A percentile compares a stretch with the other conserved stretches of the same genome.
Conservation (phyloP, 2,113 vertebrate genomes). For the Apistogramma diplotaenia region DNA sequence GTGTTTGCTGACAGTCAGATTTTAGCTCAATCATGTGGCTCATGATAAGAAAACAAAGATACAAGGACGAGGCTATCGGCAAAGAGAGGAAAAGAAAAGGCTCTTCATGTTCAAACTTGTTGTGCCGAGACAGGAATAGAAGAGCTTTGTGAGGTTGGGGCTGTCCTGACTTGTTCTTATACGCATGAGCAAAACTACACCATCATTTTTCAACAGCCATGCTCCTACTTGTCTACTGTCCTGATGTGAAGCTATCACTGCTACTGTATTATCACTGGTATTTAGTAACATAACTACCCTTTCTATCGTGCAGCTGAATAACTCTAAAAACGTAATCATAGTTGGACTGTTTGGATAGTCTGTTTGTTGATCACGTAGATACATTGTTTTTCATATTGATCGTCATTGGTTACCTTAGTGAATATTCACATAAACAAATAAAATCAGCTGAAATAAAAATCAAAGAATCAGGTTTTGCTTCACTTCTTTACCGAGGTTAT, state of each 20-base stretch:
- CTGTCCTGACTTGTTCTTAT: slow-evolving; percentile 36
- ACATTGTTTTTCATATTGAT: background rate
- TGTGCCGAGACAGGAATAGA: slow-evolving; percentile 24
- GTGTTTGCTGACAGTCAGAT: slow-evolving; percentile 57
- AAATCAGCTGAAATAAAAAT: background rate
- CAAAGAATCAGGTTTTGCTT: background rate
- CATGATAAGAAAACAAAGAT: slow-evolving; percentile 52
- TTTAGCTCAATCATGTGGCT: slow-evolving; percentile 24
- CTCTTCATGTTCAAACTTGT: slow-evolving; percentile 45
- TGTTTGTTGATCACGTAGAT: background rate
- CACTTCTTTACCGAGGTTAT: background rate
- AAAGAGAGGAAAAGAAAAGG: slow-evolving; percentile 25
- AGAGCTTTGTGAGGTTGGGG: slow-evolving; percentile 26
- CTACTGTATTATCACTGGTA: background rate
- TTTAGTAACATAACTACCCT: background rate
- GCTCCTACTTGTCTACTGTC: background rate
- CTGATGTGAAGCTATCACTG: background rate
- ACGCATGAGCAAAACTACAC: slow-evolving; percentile 12
- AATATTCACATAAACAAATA: background rate
- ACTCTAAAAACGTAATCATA: background rate
- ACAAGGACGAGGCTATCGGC: slow-evolving; percentile 18
- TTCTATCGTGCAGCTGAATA: background rate
- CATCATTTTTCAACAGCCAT: slow-evolving; percentile 3
- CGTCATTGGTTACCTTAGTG: background rate
- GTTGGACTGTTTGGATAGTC: background rate